Evolutionary conservation across 35 echinoderm and acorn worm genomes (phyloP).

Genomic region (Patiria miniata): DNA sequence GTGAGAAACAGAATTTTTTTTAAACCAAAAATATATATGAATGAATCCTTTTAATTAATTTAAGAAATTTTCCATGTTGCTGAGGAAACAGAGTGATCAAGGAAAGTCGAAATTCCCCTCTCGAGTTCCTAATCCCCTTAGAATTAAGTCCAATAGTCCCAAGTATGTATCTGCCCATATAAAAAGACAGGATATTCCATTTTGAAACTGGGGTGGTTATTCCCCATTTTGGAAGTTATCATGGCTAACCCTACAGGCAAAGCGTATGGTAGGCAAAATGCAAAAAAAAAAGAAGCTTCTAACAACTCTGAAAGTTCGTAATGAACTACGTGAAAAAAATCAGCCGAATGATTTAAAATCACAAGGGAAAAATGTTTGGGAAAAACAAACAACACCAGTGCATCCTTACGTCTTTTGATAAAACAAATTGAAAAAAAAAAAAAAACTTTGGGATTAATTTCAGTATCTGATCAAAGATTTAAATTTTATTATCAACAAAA

Average conservation of each 20-base stretch:
- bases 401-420: too few species aligned
- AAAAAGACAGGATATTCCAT: too few species aligned
- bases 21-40: too few species aligned
- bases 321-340: conserved; percentile 1
- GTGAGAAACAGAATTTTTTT: too few species aligned
- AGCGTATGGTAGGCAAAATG: neutral
- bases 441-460: too few species aligned
- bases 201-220: too few species aligned
- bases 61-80: conserved; percentile 11
- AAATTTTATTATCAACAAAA: too few species aligned
- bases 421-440: too few species aligned
- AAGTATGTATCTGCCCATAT: too few species aligned
- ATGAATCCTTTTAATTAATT: conserved; percentile 3
- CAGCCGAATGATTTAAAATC: neutral
- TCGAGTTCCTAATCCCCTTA: too few species aligned
- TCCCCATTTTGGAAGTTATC: neutral
- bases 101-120: neutral
- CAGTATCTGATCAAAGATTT: too few species aligned
- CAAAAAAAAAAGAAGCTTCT: neutral
- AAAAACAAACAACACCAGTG: neutral
- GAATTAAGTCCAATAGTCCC: too few species aligned
- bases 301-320: neutral
- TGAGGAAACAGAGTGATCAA: neutral
- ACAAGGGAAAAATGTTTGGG: neutral
- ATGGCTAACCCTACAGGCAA: conserved; percentile 18